These are phyloP conservation scores for Bombus waltoni DNA, from an alignment of 1,140 invertebrate genomes.

Conservation along the genomic window DNA sequence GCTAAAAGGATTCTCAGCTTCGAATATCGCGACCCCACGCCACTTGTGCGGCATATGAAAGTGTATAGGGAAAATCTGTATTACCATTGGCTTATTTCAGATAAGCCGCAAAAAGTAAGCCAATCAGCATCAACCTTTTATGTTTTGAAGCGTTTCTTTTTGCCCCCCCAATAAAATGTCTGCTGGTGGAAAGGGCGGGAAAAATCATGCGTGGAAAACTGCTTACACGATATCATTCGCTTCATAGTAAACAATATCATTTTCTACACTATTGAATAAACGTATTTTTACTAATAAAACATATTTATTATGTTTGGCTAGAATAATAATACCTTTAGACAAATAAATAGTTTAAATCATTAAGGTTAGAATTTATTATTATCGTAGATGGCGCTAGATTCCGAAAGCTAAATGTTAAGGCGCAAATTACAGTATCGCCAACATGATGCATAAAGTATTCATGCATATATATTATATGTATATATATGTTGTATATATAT, in stretches of 20 bases:
- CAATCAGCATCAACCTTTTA: constrained; percentile 83
- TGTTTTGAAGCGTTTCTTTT: constrained; percentile 83
- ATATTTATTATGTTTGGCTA: not conserved
- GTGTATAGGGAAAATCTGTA: constrained; percentile 81
- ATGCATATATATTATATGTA: not conserved
- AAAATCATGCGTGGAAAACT: constrained; percentile 64
- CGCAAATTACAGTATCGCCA: constrained; percentile 46
- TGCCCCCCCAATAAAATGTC: constrained; percentile 74
- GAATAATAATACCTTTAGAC: not conserved
- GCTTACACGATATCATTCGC: not conserved
- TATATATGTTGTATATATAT: not conserved
- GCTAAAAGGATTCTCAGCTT: constrained; percentile 85
- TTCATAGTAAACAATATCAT: not conserved
- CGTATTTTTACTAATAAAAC: not conserved
- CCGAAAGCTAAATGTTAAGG: constrained; percentile 8
- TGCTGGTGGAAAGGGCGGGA: constrained; percentile 72
- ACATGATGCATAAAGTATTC: constrained; percentile 18
- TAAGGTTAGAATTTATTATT: constrained; percentile 63
- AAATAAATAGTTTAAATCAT: constrained; percentile 46
- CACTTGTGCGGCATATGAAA: constrained; percentile 84
- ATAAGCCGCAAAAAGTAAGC: constrained; percentile 85
- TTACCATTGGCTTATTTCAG: constrained; percentile 84
- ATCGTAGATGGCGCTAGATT: constrained; percentile 62
- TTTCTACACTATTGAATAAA: not conserved
- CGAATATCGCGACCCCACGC: constrained; percentile 86